Percentiles rank a stretch among this genome's conserved stretches.
phyloP scores from a whole-genome alignment of 2,797 vertebrate genomes.

The Spinus olivaceus region DNA sequence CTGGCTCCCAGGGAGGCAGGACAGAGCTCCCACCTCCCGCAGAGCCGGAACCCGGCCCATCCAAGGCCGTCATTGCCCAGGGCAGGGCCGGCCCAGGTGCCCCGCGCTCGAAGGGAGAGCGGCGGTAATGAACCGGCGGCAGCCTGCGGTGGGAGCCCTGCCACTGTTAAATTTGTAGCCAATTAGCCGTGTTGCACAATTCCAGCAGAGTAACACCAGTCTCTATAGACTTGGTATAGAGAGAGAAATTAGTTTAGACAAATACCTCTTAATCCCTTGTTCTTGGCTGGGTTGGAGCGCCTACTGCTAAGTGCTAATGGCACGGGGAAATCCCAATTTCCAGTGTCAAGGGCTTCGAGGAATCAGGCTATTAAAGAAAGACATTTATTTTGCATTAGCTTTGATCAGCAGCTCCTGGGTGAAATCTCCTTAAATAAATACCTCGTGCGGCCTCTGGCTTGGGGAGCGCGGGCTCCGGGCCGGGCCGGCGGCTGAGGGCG shows the following conservation, averaged over 20 bases:
- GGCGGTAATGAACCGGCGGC: constrained; percentile 10
- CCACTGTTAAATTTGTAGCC: constrained; percentile 80
- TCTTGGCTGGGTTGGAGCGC: constrained; percentile 75
- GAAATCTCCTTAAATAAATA: constrained; percentile 67
- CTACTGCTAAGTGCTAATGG: constrained; percentile 79
- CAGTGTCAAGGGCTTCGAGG: constrained; percentile 77
- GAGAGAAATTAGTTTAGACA: constrained; percentile 82
- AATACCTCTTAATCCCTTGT: constrained; percentile 80
- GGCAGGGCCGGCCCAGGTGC: neutral
- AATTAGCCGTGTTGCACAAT: constrained; percentile 81
- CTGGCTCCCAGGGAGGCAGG: neutral
- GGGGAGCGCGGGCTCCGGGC: neutral
- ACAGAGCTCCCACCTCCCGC: neutral
- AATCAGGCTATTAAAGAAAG: constrained; percentile 71
- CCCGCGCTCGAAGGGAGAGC: neutral
- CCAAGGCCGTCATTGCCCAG: fast-evolving
- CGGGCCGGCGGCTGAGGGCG: neutral
- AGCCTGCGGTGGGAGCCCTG: constrained; percentile 68
- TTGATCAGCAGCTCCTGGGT: constrained; percentile 70
- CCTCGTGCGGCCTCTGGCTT: constrained; percentile 14
- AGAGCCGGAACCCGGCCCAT: fast-evolving
- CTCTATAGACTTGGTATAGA: constrained; percentile 76
- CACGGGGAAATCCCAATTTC: constrained; percentile 78
- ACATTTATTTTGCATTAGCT: constrained; percentile 74
- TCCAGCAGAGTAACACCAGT: constrained; percentile 77